These are phyloP conservation scores for Heliconius aoede DNA, from an alignment of 2,888 invertebrate genomes.

Conservation along the genomic window DNA sequence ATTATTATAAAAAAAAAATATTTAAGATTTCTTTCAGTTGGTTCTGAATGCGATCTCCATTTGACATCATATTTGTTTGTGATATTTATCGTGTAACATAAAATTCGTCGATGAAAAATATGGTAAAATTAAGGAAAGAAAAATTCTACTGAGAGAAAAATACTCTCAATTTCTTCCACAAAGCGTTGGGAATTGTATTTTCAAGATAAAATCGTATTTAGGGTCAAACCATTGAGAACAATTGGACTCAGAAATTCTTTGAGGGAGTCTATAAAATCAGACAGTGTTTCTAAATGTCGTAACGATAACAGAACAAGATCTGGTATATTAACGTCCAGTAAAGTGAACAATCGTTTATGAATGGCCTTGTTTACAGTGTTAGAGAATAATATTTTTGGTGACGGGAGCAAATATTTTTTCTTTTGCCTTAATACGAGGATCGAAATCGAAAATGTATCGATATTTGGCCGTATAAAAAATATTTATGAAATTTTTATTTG, in stretches of 20 bases:
- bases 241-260: background rate
- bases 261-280: background rate
- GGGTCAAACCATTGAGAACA: background rate
- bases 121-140: background rate
- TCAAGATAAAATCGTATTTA: background rate
- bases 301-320: background rate
- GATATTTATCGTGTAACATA: too few relatives aligned
- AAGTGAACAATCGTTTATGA: background rate
- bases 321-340: background rate
- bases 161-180: background rate
- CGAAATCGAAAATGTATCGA: too few relatives aligned
- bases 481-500: too few relatives aligned
- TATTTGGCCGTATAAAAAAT: too few relatives aligned
- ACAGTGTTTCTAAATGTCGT: background rate
- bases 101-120: background rate
- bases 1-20: too few relatives aligned
- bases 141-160: background rate
- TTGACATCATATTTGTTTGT: too few relatives aligned
- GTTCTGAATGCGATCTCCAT: too few relatives aligned
- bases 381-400: too few relatives aligned
- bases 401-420: too few relatives aligned
- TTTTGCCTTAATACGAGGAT: too few relatives aligned
- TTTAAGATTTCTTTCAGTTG: too few relatives aligned
- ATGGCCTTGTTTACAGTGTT: too few relatives aligned
- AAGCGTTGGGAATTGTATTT: background rate